Percentiles rank a stretch among this genome's conserved stretches.
These are phyloP conservation scores for Theonella swinhoei DNA, from an alignment of 37 sponge, comb jelly and placozoan genomes.

Conservation along the genomic window DNA sequence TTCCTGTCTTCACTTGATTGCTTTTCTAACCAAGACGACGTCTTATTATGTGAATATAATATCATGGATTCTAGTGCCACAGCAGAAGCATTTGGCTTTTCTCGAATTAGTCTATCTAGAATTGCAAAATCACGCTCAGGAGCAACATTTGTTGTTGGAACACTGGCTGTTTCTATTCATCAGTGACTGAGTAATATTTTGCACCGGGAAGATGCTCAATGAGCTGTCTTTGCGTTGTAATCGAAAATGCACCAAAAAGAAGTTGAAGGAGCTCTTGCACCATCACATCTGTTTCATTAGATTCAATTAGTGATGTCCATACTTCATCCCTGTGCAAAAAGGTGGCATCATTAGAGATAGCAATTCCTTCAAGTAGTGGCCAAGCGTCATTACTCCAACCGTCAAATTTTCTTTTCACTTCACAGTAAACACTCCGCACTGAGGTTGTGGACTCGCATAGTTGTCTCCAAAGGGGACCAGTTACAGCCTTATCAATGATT, in stretches of 20 bases:
- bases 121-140: conserved; percentile 49
- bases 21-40: conserved; percentile 24
- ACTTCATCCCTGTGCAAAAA: too few relatives aligned
- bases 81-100: conserved; percentile 47
- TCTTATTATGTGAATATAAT: conserved; percentile 43
- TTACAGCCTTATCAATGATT: too few relatives aligned
- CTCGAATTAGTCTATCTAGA: conserved; percentile 23
- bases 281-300: too few relatives aligned
- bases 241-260: conserved; percentile 27
- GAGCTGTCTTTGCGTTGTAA: conserved; percentile 35
- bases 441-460: conserved; percentile 12
- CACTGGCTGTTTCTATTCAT: conserved; percentile 17
- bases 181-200: conserved; percentile 19
- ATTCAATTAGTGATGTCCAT: too few relatives aligned
- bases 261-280: conserved; percentile 32
- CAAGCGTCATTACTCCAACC: conserved; percentile 29
- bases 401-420: conserved; percentile 50
- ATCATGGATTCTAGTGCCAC: conserved; percentile 44
- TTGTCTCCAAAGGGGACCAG: too few relatives aligned
- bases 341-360: background rate
- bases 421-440: conserved; percentile 25
- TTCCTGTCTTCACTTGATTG: conserved; percentile 9
- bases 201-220: conserved; percentile 48
- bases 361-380: too few relatives aligned
- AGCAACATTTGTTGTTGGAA: conserved; percentile 50